Base-by-base conservation (phyloP, 2,113 vertebrate species). In the Eurypyga helias region DNA sequence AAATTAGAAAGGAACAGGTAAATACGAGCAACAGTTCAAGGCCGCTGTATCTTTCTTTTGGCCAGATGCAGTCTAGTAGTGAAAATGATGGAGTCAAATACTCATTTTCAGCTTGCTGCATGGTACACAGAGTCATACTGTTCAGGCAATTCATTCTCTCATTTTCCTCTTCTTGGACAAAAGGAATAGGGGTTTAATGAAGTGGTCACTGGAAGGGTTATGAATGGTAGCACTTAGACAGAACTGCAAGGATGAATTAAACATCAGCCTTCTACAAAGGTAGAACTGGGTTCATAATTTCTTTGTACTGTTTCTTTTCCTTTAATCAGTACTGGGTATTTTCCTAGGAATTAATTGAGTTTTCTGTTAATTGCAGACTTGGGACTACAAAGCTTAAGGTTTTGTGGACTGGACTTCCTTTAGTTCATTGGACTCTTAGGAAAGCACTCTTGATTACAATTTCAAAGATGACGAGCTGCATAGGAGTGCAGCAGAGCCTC, bases 41-140 rank as follows among this genome's bases (percentile, higher is more conserved):
- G 7, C 20, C 6, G 65, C 49, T 78, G 0, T 65, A 5, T 57
- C 28, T 75, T 64, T 70, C 45, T 76, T 11, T 43, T 80, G 33
- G 6, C 16, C 45, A 66, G 36, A 12, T 58, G 14, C 17, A 87
- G 13, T 46, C 31, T 54, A 8, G 10, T 26, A 80, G n/a, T 57
- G 25, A 51, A 70, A 87, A 34, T 13, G 4, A 29, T 31, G 18
- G 21, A 66, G 72, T 29, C 14, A 64, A 67, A 43, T 62, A 21
- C 24, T 17, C 7, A 9, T 62, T 65, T 90, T 80, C 51, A 66
- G 29, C 8, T 71, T 90, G 34, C 23, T 33, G 48, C 24, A 5
- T 46, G 33, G n/a, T 9, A 24, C 7, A 2, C 0, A 0, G 45
- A 18, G 54, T 65, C 28, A 3, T 80, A 16, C 9, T 0, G 1